Evolutionary conservation across 30 jellyfish, hydroid and myxozoan species (phyloP).

Genomic region (Nemopilema nomurai): DNA sequence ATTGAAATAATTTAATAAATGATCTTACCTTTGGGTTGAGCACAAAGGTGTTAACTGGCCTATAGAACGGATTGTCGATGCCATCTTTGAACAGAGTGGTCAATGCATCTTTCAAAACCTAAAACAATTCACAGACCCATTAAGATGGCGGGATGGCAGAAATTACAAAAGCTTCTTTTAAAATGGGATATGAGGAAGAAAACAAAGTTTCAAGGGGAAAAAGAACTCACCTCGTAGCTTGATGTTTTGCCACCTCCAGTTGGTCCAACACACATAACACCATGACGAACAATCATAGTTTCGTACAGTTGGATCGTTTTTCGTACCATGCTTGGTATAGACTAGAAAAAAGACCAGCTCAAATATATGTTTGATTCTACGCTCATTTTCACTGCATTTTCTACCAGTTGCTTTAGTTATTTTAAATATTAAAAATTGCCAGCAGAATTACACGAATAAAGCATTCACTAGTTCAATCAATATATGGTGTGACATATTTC

Average conservation of each 20-base stretch:
- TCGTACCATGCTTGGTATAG: conserved; percentile 74
- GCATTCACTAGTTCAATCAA: no score
- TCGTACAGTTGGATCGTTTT: conserved; percentile 97
- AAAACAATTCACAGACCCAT: conserved; percentile 2
- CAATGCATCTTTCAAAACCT: conserved; percentile 91
- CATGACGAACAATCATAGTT: conserved; percentile 96
- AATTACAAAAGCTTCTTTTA: no score
- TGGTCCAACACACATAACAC: conserved; percentile 99
- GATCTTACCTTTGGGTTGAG: conserved; percentile 89
- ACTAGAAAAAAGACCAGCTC: conserved; percentile 25
- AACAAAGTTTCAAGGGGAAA: no score
- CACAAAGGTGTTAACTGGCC: conserved; percentile 91
- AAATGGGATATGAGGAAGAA: no score
- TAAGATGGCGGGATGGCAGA: not conserved
- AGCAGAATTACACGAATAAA: no score
- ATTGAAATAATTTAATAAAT: no score
- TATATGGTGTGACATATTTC: no score
- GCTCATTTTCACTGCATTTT: no score
- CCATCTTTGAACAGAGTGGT: conserved; percentile 68
- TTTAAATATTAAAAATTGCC: no score
- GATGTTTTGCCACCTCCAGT: conserved; percentile 99
- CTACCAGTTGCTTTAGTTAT: no score
- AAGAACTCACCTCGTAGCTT: conserved; percentile 94
- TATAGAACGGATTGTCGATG: conserved; percentile 69
- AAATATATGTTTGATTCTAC: not conserved